A percentile compares a stretch with the other conserved stretches of the same genome.
phyloP scores from a whole-genome alignment of 2,888 invertebrate genomes.

The Chydorus sphaericus region DNA sequence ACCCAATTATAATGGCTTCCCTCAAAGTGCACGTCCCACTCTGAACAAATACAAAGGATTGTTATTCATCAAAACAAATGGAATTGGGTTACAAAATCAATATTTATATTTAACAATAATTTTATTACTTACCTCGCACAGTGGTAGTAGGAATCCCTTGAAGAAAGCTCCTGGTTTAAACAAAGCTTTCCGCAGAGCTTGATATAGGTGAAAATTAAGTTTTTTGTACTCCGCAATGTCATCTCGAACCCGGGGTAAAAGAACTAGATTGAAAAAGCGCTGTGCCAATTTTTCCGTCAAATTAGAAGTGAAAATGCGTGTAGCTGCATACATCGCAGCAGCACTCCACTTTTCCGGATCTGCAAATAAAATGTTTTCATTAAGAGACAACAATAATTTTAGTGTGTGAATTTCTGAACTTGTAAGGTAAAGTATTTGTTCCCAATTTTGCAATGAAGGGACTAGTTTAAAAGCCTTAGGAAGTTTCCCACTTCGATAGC shows the following conservation, averaged over 20 bases:
- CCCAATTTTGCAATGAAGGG: slow-evolving; percentile 85
- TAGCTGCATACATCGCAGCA: slow-evolving; percentile 92
- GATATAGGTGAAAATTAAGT: slow-evolving; percentile 90
- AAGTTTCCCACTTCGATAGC: slow-evolving; percentile 86
- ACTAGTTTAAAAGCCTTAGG: slow-evolving; percentile 97
- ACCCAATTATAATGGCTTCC: slow-evolving; percentile 89
- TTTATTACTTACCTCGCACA: slow-evolving; percentile 38
- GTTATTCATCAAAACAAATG: slow-evolving; percentile 4
- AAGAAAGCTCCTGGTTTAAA: slow-evolving; percentile 97
- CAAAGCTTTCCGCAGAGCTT: slow-evolving; percentile 77
- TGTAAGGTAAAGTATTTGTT: slow-evolving; percentile 70
- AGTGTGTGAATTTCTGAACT: slow-evolving; percentile 25
- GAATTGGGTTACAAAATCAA: neutral
- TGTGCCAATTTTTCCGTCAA: slow-evolving; percentile 93
- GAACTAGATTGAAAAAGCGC: slow-evolving; percentile 79
- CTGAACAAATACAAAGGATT: slow-evolving; percentile 30
- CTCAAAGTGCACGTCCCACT: slow-evolving; percentile 85
- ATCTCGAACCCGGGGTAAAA: slow-evolving; percentile 82
- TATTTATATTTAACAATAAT: neutral
- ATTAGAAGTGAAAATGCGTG: slow-evolving; percentile 91
- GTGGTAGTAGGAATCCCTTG: slow-evolving; percentile 61
- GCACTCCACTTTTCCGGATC: slow-evolving; percentile 95
- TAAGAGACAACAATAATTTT: neutral
- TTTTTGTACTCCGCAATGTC: slow-evolving; percentile 90
- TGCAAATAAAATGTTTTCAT: slow-evolving; percentile 14